Conservation (phyloP, 2,888 invertebrate genomes). For the Ectobius pallidus region DNA sequence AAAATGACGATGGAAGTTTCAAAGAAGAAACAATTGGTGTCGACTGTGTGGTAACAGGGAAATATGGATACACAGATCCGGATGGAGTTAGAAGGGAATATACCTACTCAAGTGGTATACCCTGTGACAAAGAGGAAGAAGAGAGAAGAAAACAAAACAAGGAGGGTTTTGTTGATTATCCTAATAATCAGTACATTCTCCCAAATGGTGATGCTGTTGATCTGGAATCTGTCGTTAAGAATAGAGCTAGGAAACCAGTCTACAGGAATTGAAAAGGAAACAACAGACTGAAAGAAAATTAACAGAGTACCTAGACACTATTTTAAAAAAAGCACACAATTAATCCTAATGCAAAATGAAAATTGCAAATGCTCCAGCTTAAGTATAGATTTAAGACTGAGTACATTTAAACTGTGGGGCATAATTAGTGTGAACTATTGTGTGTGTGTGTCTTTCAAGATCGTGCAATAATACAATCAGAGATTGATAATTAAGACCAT, state of each 20-base stretch:
- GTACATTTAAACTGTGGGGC: too few relatives aligned
- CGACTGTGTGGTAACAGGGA: constrained; percentile 77
- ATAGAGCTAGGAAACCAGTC: constrained; percentile 67
- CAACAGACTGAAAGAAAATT: too few relatives aligned
- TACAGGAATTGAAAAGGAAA: constrained; percentile 57
- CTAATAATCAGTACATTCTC: constrained; percentile 73
- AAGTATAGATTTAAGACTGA: too few relatives aligned
- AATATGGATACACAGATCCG: constrained; percentile 84
- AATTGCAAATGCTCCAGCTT: too few relatives aligned
- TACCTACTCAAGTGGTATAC: constrained; percentile 80
- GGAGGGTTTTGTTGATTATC: constrained; percentile 73
- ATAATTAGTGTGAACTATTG: too few relatives aligned
- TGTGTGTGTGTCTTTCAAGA: too few relatives aligned
- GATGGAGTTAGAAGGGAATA: constrained; percentile 83
- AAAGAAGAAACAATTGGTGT: constrained; percentile 83
- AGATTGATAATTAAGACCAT: too few relatives aligned
- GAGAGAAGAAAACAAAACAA: constrained; percentile 57
- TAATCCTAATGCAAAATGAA: too few relatives aligned
- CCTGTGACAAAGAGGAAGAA: constrained; percentile 64
- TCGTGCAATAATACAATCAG: too few relatives aligned
- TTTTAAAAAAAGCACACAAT: too few relatives aligned
- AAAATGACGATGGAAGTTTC: constrained; percentile 86
- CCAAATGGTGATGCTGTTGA: constrained; percentile 76
- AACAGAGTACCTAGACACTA: too few relatives aligned
- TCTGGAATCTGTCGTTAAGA: constrained; percentile 72